phyloP scores from a whole-genome alignment of 2,113 vertebrate species.

The Misgurnus mizolepis region DNA sequence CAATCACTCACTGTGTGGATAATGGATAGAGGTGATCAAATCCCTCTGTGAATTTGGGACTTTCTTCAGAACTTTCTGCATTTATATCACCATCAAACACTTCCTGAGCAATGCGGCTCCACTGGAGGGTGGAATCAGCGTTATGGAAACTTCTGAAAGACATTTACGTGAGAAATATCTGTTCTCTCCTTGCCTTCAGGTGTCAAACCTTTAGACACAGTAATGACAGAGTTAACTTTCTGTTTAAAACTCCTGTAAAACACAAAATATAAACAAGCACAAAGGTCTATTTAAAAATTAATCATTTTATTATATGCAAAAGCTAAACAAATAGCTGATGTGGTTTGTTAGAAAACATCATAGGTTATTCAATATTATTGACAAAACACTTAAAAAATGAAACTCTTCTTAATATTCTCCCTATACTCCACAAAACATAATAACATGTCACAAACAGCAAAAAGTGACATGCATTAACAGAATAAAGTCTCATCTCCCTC shows the following conservation, averaged over 20 bases:
- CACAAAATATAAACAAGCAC: constrained; percentile 13
- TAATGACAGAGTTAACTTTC: constrained; percentile 24
- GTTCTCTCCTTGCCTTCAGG: constrained; percentile 38
- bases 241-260: constrained; percentile 18
- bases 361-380: no score
- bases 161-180: constrained; percentile 22
- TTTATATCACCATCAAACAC: constrained; percentile 79
- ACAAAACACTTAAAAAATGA: neutral
- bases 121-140: constrained; percentile 40
- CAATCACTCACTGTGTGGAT: constrained; percentile 94
- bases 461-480: constrained; percentile 26
- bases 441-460: constrained; percentile 22
- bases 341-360: neutral
- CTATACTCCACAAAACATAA: constrained; percentile 5
- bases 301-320: neutral
- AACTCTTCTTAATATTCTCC: neutral
- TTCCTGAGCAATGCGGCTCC: constrained; percentile 42
- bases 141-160: constrained; percentile 35
- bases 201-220: constrained; percentile 35
- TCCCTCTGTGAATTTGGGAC: constrained; percentile 96
- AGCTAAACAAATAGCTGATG: neutral
- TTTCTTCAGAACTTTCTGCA: constrained; percentile 96
- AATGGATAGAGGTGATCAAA: constrained; percentile 99
- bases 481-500: constrained; percentile 23
- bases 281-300: neutral